Percentiles rank a stretch among this genome's conserved stretches.
These are phyloP conservation scores for Diglossa cyanea DNA, from an alignment of 2,797 vertebrate genomes.

Conservation along the genomic window DNA sequence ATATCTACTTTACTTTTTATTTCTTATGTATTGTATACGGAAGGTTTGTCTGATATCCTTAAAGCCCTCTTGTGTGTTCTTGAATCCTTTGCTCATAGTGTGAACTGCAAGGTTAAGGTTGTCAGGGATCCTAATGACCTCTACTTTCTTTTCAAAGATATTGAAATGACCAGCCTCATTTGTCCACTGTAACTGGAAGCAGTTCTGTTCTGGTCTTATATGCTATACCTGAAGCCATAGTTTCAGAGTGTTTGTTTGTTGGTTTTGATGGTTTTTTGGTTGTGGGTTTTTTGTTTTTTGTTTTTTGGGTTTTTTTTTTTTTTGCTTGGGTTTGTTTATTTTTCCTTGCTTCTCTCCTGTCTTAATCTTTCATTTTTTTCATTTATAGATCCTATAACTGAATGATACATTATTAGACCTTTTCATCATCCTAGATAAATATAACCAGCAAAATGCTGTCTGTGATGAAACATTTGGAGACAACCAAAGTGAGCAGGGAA, in stretches of 20 bases:
- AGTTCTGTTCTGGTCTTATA: neutral
- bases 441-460: neutral
- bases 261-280: neutral
- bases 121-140: neutral
- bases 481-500: neutral
- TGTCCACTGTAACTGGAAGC: neutral
- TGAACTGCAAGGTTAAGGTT: neutral
- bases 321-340: neutral
- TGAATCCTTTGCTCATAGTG: neutral
- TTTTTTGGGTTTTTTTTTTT: rapidly evolving
- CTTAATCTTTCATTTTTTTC: neutral
- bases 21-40: neutral
- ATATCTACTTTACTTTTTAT: neutral
- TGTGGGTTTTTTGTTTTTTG: too few species aligned
- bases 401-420: neutral
- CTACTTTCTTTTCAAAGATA: neutral
- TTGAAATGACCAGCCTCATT: neutral
- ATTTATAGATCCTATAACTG: neutral
- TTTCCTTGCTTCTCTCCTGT: neutral
- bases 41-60: neutral
- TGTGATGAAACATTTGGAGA: neutral
- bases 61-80: neutral
- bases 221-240: neutral
- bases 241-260: rapidly evolving
- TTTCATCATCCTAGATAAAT: neutral